phyloP scores from a whole-genome alignment of 2,797 vertebrate genomes.

The Circus cinereus region DNA sequence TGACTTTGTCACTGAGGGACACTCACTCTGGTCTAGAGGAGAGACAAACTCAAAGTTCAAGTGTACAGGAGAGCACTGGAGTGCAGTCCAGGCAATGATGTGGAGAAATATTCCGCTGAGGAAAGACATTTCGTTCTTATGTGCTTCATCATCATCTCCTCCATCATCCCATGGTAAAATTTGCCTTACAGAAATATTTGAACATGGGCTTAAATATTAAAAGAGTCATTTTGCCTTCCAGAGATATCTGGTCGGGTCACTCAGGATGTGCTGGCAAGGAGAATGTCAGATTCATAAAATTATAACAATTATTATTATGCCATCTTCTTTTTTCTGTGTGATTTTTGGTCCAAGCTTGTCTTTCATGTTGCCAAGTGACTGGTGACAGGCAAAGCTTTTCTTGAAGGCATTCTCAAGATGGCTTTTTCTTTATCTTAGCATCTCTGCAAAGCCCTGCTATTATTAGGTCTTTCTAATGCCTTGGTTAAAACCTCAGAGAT shows the following conservation, averaged over 20 bases:
- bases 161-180: background rate
- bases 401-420: conserved; percentile 32
- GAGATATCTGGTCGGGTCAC: background rate
- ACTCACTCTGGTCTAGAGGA: background rate
- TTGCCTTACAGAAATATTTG: background rate
- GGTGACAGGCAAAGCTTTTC: conserved; percentile 1
- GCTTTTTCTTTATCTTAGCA: conserved; percentile 24
- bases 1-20: background rate
- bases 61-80: background rate
- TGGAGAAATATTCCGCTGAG: background rate
- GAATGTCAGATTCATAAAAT: background rate
- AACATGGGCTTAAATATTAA: background rate
- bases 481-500: conserved; percentile 52
- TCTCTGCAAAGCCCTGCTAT: conserved; percentile 46
- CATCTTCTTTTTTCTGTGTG: background rate
- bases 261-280: background rate
- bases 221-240: conserved; percentile 5
- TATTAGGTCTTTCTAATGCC: conserved; percentile 52
- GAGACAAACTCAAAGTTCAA: background rate
- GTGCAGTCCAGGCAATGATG: background rate
- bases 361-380: background rate
- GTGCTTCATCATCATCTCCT: background rate
- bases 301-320: background rate
- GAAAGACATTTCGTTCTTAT: background rate
- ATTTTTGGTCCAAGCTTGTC: background rate